Conservation (phyloP, 2,113 vertebrate species). For the Cnemophilus loriae region DNA sequence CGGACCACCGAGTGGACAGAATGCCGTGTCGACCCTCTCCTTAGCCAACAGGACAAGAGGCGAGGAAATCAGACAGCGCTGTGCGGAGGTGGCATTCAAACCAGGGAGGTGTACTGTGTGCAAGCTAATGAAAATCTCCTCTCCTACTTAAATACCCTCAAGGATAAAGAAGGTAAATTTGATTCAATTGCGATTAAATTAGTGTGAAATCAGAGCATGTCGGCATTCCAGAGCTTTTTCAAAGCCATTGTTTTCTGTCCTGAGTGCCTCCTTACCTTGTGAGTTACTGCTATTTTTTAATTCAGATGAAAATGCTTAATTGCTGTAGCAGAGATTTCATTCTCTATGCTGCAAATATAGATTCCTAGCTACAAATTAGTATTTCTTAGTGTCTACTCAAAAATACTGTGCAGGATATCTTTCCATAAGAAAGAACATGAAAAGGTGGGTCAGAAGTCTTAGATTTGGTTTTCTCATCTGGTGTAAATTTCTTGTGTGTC, state of each 20-base stretch:
- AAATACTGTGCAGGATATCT: background rate
- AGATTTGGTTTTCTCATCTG: background rate
- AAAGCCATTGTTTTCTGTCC: background rate
- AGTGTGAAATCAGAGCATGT: background rate
- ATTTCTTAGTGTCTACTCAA: background rate
- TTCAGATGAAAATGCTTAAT: background rate
- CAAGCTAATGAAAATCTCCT: slow-evolving; percentile 84
- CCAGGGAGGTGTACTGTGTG: slow-evolving; percentile 86
- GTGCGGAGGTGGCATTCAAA: slow-evolving; percentile 92
- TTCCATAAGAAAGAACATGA: background rate
- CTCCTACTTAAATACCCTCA: slow-evolving; percentile 75
- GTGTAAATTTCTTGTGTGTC: background rate
- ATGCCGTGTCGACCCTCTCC: slow-evolving; percentile 87
- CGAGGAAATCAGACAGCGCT: slow-evolving; percentile 88
- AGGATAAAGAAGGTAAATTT: slow-evolving; percentile 84
- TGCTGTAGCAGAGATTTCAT: background rate
- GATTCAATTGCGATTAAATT: background rate
- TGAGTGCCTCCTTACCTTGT: background rate
- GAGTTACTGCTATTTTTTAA: background rate
- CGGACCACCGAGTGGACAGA: slow-evolving; percentile 92
- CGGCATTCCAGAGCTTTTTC: background rate
- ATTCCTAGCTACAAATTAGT: background rate
- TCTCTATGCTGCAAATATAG: background rate
- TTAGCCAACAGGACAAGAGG: slow-evolving; percentile 92
- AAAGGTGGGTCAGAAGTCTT: background rate